A percentile compares a stretch with the other conserved stretches of the same genome.
These are phyloP conservation scores for Camponotus vicinus DNA, from an alignment of 1,140 invertebrate genomes.

Conservation along the genomic window DNA sequence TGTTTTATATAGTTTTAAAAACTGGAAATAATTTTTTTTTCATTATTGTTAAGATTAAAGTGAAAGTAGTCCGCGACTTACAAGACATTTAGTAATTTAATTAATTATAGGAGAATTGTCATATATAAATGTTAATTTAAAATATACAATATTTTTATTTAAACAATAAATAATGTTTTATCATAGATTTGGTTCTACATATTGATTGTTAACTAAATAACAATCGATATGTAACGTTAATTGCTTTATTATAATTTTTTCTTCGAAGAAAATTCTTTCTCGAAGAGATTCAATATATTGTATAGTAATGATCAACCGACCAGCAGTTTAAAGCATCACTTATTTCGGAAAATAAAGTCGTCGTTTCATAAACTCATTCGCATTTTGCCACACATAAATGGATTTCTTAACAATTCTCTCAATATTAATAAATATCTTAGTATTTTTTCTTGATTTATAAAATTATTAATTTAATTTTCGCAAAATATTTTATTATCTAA, in stretches of 20 bases:
- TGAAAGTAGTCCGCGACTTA: too few relatives aligned
- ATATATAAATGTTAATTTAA: neutral
- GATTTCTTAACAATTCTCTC: neutral
- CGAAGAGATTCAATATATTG: neutral
- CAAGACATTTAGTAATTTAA: too few relatives aligned
- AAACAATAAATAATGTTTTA: neutral
- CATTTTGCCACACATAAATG: neutral
- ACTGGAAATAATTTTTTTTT: too few relatives aligned
- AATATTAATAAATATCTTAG: neutral
- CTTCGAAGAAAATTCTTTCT: neutral
- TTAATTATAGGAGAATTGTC: too few relatives aligned
- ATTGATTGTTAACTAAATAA: neutral
- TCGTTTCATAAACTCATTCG: neutral
- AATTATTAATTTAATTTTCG: neutral
- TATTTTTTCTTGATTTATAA: neutral
- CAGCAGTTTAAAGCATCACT: neutral
- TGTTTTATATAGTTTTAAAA: too few relatives aligned
- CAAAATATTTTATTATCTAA: neutral
- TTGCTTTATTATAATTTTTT: neutral
- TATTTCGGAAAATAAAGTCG: neutral
- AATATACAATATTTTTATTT: constrained; percentile 10
- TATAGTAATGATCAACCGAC: neutral
- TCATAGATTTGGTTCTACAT: neutral
- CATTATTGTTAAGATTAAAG: too few relatives aligned
- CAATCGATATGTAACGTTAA: neutral